Base-by-base conservation (phyloP, 2,888 invertebrate genomes). In the Caenorhabditis plicata region DNA sequence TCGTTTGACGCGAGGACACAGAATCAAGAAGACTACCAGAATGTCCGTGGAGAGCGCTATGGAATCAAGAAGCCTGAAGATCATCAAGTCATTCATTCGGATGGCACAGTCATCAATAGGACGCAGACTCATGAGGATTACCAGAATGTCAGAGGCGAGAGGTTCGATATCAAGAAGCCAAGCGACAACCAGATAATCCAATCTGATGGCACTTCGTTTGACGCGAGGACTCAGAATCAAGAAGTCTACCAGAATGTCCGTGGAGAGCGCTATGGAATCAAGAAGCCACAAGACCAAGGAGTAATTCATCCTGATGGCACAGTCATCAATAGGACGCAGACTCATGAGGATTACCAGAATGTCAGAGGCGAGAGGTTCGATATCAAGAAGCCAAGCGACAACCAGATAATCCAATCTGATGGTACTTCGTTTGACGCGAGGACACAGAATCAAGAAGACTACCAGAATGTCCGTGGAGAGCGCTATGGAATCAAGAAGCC, bases 11-110 rank as follows among this genome's bases (percentile, higher is more conserved):
- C 32, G 26, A 44, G 31, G 2, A 52, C 71, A 13, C 52, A 55
- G 4, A 62, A 35, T 23, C 44, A 58, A 3, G 42, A 38, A 13
- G 71, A 66, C 44, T 71, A 17, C 31, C 20, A 20, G 1, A 26
- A 40, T 23, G 22, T 27, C n/a, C 36, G 40, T n/a, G 48, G 48
- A 9, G 48, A 48, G 7, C 39, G 48, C 5, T 41, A 41, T 40
- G 40, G 26, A 13, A 4, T 15, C 4, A 48, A 40, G 23, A 40
- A n/a, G 23, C 48, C 39, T 4, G 9, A 17, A 4, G 38, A 38
- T 27, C 26, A 38, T 17, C 20, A 40, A 17, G 42, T 48, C n/a
- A 13, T 40, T 15, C 27, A 23, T 9, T 19, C 29, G 2, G 50
- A 42, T 19, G 50, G 42, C 8, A 20, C 31, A 19, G n/a, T 26